Conservation (phyloP, 2,888 invertebrate species). For the Euzetes globulus region DNA sequence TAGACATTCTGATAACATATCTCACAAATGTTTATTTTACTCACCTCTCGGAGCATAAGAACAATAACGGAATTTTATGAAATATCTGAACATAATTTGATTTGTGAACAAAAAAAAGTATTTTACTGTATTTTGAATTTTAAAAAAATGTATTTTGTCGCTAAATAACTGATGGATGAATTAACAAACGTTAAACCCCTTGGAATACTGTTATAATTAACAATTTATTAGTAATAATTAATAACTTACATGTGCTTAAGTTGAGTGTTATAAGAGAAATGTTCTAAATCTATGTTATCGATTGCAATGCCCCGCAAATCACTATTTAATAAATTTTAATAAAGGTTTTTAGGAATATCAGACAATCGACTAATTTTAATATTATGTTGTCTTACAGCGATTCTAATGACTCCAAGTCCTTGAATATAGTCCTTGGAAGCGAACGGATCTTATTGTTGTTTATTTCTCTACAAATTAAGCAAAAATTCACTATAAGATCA, state of each 20-base stretch:
- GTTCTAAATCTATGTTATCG: constrained; percentile 51
- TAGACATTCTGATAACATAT: constrained; percentile 48
- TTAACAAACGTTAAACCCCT: too few relatives aligned
- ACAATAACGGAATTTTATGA: constrained; percentile 59
- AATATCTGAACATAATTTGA: constrained; percentile 47
- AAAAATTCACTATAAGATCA: neutral
- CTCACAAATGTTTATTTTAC: neutral
- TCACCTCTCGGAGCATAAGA: constrained; percentile 7
- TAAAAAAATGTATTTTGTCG: too few relatives aligned
- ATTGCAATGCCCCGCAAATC: constrained; percentile 55
- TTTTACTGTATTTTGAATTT: too few relatives aligned
- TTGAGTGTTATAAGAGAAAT: constrained; percentile 51
- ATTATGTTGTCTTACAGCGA: constrained; percentile 35
- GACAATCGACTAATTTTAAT: too few relatives aligned
- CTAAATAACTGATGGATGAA: too few relatives aligned
- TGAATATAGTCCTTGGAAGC: neutral
- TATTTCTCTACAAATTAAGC: neutral
- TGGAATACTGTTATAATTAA: too few relatives aligned
- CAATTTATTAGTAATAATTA: too few relatives aligned
- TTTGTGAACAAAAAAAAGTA: too few relatives aligned
- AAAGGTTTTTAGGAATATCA: too few relatives aligned
- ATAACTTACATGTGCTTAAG: constrained; percentile 53
- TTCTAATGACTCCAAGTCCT: constrained; percentile 26
- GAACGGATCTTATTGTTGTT: neutral
- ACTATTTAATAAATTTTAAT: too few relatives aligned